Base-by-base conservation (phyloP, 2,113 vertebrate species). In the Trematocara stigmaticum region DNA sequence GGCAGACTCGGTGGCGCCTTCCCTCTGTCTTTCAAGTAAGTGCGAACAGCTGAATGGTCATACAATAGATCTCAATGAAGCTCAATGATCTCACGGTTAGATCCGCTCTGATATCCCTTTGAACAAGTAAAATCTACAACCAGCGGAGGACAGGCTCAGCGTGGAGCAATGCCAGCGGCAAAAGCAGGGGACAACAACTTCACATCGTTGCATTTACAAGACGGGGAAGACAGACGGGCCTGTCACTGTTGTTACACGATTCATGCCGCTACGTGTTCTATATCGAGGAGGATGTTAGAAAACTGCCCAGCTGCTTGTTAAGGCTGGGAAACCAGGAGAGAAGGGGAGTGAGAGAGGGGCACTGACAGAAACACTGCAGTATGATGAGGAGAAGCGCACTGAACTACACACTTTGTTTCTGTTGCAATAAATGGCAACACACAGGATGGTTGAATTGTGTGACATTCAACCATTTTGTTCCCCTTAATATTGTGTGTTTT, bases 1-100 rank as follows among this genome's bases (percentile, higher is more conserved):
- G 13, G 87, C 93, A 96, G 96, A 96, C 96, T 90, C 31, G 3
- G 64, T 59, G 95, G 95, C 94, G 94, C 96, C 95, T 84, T 74
- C 40, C 45, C 69, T 59, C 26, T 10, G 81, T 87, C 88, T 96
- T 84, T 84, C 87, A 76, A 49, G 78, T 26, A 84, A 38, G 93
- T 95, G 96, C 84, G 93, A 96, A 94, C 26, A 52, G 78, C 86
- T 89, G 91, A 40, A 82, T 64, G 79, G 71, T 87, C 79, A 88
- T 81, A 95, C 95, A 94, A 93, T 78, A 11, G 93, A 84, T 91
- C 90, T 93, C 90, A 91, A 87, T 94, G 90, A 91, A 93, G 91
- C 84, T 66, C 91, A 90, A 92, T 95, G 91, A 96, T 96, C 74
- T 88, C 3, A 55, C 90, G 55, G 74, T 94, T 94, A 92, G 78